Conservation (phyloP, 2,888 invertebrate genomes). For the Rhaphigaster nebulosa region DNA sequence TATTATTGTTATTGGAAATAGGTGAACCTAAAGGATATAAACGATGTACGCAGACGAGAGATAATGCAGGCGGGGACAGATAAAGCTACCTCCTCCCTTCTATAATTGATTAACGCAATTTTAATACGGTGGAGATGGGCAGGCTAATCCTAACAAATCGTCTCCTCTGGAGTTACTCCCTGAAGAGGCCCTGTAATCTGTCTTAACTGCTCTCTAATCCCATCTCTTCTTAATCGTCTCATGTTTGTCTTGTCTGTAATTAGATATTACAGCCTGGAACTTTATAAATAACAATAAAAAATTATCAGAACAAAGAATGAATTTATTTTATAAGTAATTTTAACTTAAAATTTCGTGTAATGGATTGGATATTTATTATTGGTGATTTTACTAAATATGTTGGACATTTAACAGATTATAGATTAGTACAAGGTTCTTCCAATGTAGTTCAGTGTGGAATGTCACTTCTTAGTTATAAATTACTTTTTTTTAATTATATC, state of each 20-base stretch:
- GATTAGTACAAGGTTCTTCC: no score
- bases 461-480: no score
- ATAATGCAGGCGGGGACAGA: neutral
- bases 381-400: neutral
- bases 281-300: neutral
- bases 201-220: slow-evolving; percentile 23
- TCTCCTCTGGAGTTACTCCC: neutral
- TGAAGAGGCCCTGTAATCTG: slow-evolving; percentile 4
- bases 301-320: neutral
- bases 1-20: neutral
- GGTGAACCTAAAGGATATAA: neutral
- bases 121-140: slow-evolving; percentile 28
- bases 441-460: no score
- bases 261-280: neutral
- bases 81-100: neutral
- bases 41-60: neutral
- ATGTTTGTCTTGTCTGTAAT: slow-evolving; percentile 31
- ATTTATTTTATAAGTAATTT: neutral
- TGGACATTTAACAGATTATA: no score
- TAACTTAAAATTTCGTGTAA: neutral
- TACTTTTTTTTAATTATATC: no score
- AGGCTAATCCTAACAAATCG: slow-evolving; percentile 36
- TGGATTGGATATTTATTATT: neutral
- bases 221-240: slow-evolving; percentile 6
- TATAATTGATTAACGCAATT: slow-evolving; percentile 46